Conservation (phyloP, 2,888 invertebrate genomes). For the Luperina nickerlii region DNA sequence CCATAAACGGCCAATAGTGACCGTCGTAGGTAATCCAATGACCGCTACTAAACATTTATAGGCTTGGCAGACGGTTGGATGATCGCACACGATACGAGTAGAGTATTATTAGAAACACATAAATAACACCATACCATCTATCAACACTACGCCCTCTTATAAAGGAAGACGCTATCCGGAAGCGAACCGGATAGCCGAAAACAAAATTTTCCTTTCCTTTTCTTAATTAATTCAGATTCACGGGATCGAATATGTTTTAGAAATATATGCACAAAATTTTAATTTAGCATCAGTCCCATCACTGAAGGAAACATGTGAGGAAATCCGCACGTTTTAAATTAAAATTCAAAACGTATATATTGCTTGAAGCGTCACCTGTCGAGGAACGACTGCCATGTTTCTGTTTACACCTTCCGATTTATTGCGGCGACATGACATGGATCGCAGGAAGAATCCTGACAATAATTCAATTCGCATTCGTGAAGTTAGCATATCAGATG, state of each 20-base stretch:
- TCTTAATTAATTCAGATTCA: conserved; percentile 42
- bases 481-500: conserved; percentile 7
- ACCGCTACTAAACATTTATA: conserved; percentile 38
- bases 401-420: conserved; percentile 35
- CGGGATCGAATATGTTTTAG: conserved; percentile 30
- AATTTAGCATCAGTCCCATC: conserved; percentile 31
- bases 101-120: conserved; percentile 49
- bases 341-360: conserved; percentile 50
- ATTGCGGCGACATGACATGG: conserved; percentile 21
- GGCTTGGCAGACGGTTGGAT: conserved; percentile 40
- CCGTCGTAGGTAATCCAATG: conserved; percentile 12
- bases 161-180: conserved; percentile 15
- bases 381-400: conserved; percentile 8
- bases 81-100: conserved; percentile 21
- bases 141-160: conserved; percentile 32
- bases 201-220: conserved; percentile 30
- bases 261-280: conserved; percentile 44
- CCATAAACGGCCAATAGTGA: conserved; percentile 2
- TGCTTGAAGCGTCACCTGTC: conserved; percentile 29
- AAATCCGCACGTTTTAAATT: conserved; percentile 48
- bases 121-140: conserved; percentile 41
- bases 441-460: conserved; percentile 20
- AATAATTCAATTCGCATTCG: conserved; percentile 28
- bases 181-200: conserved; percentile 16
- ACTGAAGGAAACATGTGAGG: conserved; percentile 30